A percentile compares a stretch with the other conserved stretches of the same genome.
phyloP scores from a whole-genome alignment of 2,797 vertebrate genomes.

The Ctenochaetus hawaiiensis region DNA sequence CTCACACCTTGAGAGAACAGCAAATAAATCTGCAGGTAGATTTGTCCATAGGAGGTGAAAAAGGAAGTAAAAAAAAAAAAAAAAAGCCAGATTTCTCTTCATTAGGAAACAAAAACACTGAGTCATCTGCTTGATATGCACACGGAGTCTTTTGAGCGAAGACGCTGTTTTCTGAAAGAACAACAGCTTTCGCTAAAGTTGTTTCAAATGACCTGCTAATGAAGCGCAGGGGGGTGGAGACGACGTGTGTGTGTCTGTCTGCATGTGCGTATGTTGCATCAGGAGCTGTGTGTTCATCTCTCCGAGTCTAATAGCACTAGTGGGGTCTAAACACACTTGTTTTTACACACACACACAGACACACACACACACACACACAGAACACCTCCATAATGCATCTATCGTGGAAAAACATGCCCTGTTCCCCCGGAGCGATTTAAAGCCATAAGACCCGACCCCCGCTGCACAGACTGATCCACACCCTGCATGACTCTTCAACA shows the following conservation, averaged over 20 bases:
- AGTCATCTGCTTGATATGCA: conserved; percentile 20
- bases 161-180: conserved; percentile 44
- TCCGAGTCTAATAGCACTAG: conserved; percentile 52
- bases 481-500: conserved; percentile 47
- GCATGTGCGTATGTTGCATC: conserved; percentile 43
- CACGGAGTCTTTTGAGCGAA: conserved; percentile 15
- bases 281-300: conserved; percentile 58
- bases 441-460: conserved; percentile 69
- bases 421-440: conserved; percentile 69
- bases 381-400: conserved; percentile 47
- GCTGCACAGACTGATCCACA: conserved; percentile 57
- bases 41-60: conserved; percentile 4
- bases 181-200: conserved; percentile 63
- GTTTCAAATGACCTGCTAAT: conserved; percentile 76
- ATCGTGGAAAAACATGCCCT: conserved; percentile 70
- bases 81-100: neutral
- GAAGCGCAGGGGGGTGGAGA: conserved; percentile 67
- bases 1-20: neutral
- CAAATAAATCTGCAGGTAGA: conserved; percentile 24
- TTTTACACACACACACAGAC: conserved; percentile 12
- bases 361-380: conserved; percentile 24
- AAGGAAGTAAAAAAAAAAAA: neutral
- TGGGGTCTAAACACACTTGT: conserved; percentile 40
- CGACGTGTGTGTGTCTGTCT: conserved; percentile 3
- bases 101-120: conserved; percentile 33